These are phyloP conservation scores for Prionace glauca DNA, from an alignment of 2,797 vertebrate genomes.

Conservation along the genomic window DNA sequence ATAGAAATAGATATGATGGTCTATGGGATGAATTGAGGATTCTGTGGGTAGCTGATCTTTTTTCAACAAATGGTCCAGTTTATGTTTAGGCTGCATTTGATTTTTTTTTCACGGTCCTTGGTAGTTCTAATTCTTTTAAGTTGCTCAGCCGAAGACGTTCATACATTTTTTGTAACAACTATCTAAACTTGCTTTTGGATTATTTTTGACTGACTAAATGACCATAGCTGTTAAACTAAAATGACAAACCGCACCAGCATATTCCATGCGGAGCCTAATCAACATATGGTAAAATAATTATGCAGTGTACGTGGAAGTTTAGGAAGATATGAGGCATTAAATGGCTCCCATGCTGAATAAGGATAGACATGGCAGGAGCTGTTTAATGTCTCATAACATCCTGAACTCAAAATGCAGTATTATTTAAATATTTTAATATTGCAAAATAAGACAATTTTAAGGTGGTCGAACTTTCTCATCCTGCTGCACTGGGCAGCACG, in stretches of 20 bases:
- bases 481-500: background rate
- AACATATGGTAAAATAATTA: background rate
- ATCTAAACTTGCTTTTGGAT: background rate
- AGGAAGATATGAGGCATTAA: slow-evolving; percentile 15
- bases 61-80: background rate
- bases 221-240: background rate
- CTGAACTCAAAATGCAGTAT: background rate
- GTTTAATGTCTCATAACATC: background rate
- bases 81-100: background rate
- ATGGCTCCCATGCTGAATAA: slow-evolving; percentile 6
- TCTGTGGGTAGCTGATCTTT: background rate
- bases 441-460: background rate
- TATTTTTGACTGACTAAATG: background rate
- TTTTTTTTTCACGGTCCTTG: background rate
- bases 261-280: background rate
- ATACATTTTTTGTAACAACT: background rate
- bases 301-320: background rate
- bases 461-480: background rate
- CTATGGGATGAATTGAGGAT: background rate
- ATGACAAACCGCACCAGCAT: background rate
- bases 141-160: background rate
- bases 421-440: background rate
- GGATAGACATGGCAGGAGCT: background rate
- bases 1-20: background rate
- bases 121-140: background rate